Percentiles rank a stretch among this genome's conserved stretches.
phyloP scores from a whole-genome alignment of 2,888 invertebrate species.

The Ophonus ardosiacus region DNA sequence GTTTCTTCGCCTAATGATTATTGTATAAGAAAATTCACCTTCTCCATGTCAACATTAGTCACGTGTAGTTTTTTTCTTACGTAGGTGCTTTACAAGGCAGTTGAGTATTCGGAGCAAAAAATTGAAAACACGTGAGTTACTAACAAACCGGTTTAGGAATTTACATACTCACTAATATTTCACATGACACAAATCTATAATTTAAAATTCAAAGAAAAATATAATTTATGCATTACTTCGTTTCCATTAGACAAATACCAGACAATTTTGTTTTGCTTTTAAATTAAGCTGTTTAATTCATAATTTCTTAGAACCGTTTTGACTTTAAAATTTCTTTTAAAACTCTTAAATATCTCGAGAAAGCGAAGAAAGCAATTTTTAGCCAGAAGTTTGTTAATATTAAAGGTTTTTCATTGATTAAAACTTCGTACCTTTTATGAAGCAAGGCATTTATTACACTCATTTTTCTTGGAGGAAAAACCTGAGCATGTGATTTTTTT shows the following conservation, averaged over 20 bases:
- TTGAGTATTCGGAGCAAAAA: neutral
- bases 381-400: neutral
- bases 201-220: neutral
- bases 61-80: neutral
- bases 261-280: neutral
- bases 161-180: neutral
- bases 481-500: no score
- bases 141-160: neutral
- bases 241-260: neutral
- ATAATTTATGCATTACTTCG: neutral
- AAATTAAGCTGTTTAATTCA: neutral
- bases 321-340: neutral
- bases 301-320: neutral
- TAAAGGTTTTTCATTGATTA: neutral
- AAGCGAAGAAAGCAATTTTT: neutral
- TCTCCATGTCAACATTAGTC: neutral
- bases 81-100: neutral
- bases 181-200: neutral
- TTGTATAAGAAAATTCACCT: neutral
- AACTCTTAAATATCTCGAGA: neutral
- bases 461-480: neutral
- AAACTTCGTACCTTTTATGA: neutral
- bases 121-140: neutral
- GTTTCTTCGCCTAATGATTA: neutral
- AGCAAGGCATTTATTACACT: neutral